phyloP scores from a whole-genome alignment of 2,888 invertebrate genomes.

The Metopia argyrocephala region DNA sequence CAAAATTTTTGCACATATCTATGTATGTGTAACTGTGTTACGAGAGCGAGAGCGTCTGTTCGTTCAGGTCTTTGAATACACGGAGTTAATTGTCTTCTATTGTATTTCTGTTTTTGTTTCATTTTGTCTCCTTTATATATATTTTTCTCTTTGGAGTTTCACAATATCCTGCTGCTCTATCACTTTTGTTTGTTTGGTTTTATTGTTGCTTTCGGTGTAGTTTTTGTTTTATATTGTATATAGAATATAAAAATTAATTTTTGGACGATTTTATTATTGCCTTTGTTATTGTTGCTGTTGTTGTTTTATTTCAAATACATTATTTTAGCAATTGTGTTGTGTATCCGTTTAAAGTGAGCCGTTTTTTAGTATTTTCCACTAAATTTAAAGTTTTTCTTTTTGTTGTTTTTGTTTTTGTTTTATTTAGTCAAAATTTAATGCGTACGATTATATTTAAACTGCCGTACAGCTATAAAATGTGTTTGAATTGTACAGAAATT shows the following conservation, averaged over 20 bases:
- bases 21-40: not conserved
- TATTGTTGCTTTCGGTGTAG: not conserved
- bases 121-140: too few species aligned
- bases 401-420: not conserved
- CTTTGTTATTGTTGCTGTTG: conserved; percentile 19
- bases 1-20: not conserved
- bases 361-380: conserved; percentile 17
- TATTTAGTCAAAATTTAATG: too few species aligned
- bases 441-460: too few species aligned
- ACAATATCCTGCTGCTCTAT: conserved; percentile 43
- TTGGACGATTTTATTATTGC: conserved; percentile 33
- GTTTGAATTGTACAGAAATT: too few species aligned
- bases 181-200: not conserved
- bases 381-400: conserved; percentile 37
- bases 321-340: conserved; percentile 29
- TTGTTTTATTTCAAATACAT: not conserved
- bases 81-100: conserved; percentile 37
- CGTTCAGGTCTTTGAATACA: not conserved
- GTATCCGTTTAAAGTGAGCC: conserved; percentile 44
- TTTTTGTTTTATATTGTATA: conserved; percentile 28
- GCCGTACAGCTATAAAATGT: too few species aligned
- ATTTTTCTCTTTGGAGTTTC: conserved; percentile 38
- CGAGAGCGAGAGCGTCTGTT: not conserved
- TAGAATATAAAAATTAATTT: conserved; percentile 51
- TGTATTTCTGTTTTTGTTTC: conserved; percentile 49